Conservation (phyloP, 2,113 vertebrate genomes). For the Heterocephalus glaber region DNA sequence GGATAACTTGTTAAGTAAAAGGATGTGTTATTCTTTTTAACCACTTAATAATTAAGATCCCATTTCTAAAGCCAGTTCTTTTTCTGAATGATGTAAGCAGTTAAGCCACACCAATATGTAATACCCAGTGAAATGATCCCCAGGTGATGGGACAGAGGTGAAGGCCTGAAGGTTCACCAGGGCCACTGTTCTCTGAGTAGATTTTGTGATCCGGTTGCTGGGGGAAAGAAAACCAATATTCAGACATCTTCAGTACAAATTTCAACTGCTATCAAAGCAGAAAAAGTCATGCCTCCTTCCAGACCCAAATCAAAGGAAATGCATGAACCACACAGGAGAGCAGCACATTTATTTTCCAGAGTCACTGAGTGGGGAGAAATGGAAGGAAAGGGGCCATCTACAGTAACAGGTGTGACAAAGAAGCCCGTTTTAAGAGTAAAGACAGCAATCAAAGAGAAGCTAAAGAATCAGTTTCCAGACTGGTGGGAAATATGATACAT, state of each 20-base stretch:
- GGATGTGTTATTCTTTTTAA: background rate
- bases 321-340: accelerated
- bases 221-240: background rate
- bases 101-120: background rate
- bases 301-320: background rate
- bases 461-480: background rate
- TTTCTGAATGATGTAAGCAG: background rate
- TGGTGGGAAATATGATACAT: background rate
- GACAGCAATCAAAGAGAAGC: background rate
- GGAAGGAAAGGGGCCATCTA: accelerated
- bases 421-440: background rate
- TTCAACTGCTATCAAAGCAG: background rate
- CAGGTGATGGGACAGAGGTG: background rate
- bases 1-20: background rate
- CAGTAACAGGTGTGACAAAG: background rate
- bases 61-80: background rate
- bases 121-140: background rate
- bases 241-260: background rate
- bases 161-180: background rate
- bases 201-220: background rate
- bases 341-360: background rate
- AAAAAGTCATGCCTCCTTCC: background rate
- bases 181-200: background rate
- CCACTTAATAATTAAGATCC: background rate
- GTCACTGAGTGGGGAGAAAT: background rate